A percentile compares a stretch with the other conserved stretches of the same genome.
These are phyloP conservation scores for Diaprepes abbreviatus DNA, from an alignment of 2,888 invertebrate genomes.

Conservation along the genomic window DNA sequence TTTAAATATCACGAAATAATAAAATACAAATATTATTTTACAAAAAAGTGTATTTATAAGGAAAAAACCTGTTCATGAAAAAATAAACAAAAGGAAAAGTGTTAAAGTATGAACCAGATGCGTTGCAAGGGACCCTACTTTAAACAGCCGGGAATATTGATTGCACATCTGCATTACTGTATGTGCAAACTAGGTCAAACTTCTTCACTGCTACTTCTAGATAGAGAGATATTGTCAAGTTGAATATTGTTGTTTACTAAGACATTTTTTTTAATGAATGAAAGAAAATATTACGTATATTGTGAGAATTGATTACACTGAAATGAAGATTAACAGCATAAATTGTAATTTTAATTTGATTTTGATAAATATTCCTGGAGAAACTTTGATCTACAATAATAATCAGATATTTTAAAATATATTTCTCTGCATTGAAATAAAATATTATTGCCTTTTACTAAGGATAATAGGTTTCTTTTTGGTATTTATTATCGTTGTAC, in stretches of 20 bases:
- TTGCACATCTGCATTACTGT: slow-evolving; percentile 47
- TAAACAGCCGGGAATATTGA: slow-evolving; percentile 45
- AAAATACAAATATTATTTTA: background rate
- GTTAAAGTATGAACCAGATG: slow-evolving; percentile 43
- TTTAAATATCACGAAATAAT: too few species aligned
- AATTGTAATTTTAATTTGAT: too few species aligned
- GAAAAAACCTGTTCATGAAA: slow-evolving; percentile 16
- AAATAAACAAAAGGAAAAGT: slow-evolving; percentile 40
- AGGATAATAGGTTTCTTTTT: too few species aligned
- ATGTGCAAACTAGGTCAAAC: slow-evolving; percentile 46
- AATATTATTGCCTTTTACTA: too few species aligned
- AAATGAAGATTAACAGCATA: too few species aligned
- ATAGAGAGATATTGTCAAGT: slow-evolving; percentile 24
- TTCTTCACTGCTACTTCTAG: slow-evolving; percentile 35
- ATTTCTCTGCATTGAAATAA: too few species aligned
- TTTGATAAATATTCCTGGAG: too few species aligned
- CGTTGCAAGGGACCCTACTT: slow-evolving; percentile 34
- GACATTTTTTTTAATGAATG: too few species aligned
- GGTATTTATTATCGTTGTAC: background rate
- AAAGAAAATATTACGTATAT: too few species aligned
- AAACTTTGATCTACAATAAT: too few species aligned
- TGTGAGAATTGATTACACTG: too few species aligned
- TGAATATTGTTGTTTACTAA: background rate
- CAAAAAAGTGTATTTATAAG: background rate
- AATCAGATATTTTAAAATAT: too few species aligned